phyloP scores from a whole-genome alignment of 2,797 vertebrate genomes.

The Falco rusticolus region DNA sequence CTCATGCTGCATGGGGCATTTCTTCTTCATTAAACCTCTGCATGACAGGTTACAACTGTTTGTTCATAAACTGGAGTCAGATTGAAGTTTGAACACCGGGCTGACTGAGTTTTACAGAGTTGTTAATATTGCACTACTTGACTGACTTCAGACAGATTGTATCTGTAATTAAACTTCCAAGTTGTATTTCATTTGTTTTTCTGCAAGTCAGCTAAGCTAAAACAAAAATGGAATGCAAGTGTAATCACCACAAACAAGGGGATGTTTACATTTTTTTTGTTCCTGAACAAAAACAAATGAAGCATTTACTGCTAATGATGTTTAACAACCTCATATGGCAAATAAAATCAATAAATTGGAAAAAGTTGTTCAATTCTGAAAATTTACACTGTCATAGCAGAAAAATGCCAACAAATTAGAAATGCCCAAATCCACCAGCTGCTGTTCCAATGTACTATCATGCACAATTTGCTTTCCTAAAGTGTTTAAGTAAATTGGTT shows the following conservation, averaged over 20 bases:
- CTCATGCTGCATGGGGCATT: neutral
- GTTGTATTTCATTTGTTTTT: neutral
- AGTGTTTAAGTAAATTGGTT: neutral
- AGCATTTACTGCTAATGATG: neutral
- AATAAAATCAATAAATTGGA: neutral
- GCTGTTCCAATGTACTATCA: neutral
- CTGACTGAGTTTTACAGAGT: neutral
- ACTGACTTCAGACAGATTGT: neutral
- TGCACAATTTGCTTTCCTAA: neutral
- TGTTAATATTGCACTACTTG: neutral
- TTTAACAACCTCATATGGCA: neutral
- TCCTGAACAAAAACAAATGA: neutral
- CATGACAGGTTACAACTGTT: neutral
- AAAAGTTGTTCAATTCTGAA: neutral
- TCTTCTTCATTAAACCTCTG: neutral
- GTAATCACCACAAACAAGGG: neutral
- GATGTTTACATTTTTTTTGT: neutral
- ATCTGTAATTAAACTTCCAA: neutral
- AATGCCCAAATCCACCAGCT: neutral
- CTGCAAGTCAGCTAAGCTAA: neutral
- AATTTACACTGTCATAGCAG: neutral
- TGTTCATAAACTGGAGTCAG: neutral
- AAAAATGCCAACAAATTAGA: neutral
- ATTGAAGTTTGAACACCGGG: neutral
- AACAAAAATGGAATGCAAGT: neutral